Evolutionary conservation across 2,888 invertebrate species (phyloP).

Genomic region (Apamea monoglypha): DNA sequence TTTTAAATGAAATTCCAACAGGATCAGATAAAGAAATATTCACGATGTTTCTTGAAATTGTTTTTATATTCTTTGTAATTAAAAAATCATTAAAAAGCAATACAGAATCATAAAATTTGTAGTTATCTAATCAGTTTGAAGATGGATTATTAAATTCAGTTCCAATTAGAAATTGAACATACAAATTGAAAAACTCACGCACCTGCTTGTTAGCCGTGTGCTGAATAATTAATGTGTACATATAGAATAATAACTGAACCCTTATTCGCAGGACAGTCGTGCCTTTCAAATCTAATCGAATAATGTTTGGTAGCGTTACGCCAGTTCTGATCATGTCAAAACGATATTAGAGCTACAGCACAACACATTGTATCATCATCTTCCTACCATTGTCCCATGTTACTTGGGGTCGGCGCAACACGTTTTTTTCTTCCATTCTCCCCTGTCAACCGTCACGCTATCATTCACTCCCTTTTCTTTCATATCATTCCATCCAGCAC

Average conservation of each 20-base stretch:
- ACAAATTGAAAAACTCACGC: conserved; percentile 19
- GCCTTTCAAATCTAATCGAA: conserved; percentile 9
- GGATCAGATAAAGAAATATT: conserved; percentile 51
- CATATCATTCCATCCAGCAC: background rate
- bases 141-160: conserved; percentile 2
- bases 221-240: conserved; percentile 6
- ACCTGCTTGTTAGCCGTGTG: conserved; percentile 26
- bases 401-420: no score
- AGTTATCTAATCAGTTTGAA: background rate
- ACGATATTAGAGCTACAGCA: background rate
- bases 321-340: background rate
- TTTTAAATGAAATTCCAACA: conserved; percentile 30
- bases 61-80: conserved; percentile 27
- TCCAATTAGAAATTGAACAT: conserved; percentile 34
- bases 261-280: background rate
- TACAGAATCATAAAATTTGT: conserved; percentile 6
- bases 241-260: conserved; percentile 13
- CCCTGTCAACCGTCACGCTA: background rate
- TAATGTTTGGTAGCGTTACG: background rate
- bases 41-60: conserved; percentile 12
- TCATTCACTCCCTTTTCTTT: background rate
- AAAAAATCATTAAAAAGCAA: background rate
- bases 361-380: background rate
- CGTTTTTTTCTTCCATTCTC: background rate
- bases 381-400: background rate